Evolutionary conservation across 2,797 vertebrate species (phyloP), one percentile per base, ranked within the genome.

Genomic region (Pantherophis alleghaniensis): DNA sequence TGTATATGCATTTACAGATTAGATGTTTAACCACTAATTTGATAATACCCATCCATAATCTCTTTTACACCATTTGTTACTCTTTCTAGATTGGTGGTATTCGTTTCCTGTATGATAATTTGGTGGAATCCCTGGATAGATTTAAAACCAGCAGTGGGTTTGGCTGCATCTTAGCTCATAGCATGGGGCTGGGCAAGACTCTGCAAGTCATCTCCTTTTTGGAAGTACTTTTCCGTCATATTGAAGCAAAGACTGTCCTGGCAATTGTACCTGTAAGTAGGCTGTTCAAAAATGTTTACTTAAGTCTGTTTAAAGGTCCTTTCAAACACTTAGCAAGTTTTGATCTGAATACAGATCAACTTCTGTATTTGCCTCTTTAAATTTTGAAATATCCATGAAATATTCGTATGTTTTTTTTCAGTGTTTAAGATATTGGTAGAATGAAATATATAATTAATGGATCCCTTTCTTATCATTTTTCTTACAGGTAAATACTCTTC

Each of bases 131-230:
- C 90, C 96, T 99, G 97, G 99, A 99, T 96, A 98, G 98, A 90
- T 99, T 99, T 96, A 98, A 99, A 97, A 98, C 98, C 96, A 99
- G 99, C 97, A 98, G 98, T 96, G 99, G 99, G 53, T 99, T 99
- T 95, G 99, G 99, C 95, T 99, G 99, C 97, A 99, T 99, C 97
- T 98, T 99, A 87, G 99, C 99, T 92, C 99, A 99, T 97, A 99
- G 99, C 97, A 99, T 99, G 99, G 99, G 99, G 51, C 96, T 99
- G 94, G 99, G 99, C 90, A 99, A 99, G 97, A 99, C 99, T 22
- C 98, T 99, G 93, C 99, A 99, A 97, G 99, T 99, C 97, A 99
- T 99, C 97, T 99, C 99, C 96, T 99, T 99, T 97, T 97, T 99
- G 56, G 99, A 99, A 95, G 98, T 99, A 96, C 98, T 99, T 90